These are phyloP conservation scores for Mythimna albipuncta DNA, from an alignment of 2,888 invertebrate species.

Conservation along the genomic window DNA sequence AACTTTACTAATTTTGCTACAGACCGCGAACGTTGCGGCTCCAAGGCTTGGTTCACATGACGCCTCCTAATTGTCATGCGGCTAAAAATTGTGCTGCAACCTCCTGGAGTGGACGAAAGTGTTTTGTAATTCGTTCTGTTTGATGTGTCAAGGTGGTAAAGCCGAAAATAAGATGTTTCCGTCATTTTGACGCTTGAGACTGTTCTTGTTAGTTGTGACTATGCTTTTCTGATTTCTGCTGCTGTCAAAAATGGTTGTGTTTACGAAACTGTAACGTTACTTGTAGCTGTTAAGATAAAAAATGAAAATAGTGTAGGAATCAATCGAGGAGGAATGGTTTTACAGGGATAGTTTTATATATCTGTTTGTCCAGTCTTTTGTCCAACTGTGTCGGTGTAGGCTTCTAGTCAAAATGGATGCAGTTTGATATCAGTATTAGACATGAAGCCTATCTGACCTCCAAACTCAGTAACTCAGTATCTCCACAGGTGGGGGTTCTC, in stretches of 20 bases:
- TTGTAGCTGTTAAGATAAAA: background rate
- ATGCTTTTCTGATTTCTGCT: background rate
- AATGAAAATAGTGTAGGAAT: background rate
- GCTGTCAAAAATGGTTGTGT: background rate
- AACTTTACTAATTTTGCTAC: slow-evolving; percentile 86
- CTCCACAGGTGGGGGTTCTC: too few species aligned
- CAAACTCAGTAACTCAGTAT: too few species aligned
- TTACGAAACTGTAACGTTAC: background rate
- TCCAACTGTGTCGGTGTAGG: too few species aligned
- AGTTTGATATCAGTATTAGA: too few species aligned
- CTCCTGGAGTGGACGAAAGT: slow-evolving; percentile 2
- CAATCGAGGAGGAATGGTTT: too few species aligned
- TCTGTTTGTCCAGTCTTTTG: too few species aligned
- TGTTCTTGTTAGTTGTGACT: background rate
- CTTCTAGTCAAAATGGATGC: too few species aligned
- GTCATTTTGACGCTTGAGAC: background rate
- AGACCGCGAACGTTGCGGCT: slow-evolving; percentile 69
- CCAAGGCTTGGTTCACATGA: slow-evolving; percentile 56
- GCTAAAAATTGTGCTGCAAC: slow-evolving; percentile 34
- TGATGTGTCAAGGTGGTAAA: slow-evolving; percentile 3
- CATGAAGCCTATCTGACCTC: too few species aligned
- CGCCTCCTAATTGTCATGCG: slow-evolving; percentile 36
- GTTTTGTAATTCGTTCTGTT: slow-evolving; percentile 13
- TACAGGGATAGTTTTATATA: too few species aligned
- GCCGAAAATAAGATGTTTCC: slow-evolving; percentile 4